These are phyloP conservation scores for Hydriomena furcata DNA, from an alignment of 2,888 invertebrate species.

Conservation along the genomic window DNA sequence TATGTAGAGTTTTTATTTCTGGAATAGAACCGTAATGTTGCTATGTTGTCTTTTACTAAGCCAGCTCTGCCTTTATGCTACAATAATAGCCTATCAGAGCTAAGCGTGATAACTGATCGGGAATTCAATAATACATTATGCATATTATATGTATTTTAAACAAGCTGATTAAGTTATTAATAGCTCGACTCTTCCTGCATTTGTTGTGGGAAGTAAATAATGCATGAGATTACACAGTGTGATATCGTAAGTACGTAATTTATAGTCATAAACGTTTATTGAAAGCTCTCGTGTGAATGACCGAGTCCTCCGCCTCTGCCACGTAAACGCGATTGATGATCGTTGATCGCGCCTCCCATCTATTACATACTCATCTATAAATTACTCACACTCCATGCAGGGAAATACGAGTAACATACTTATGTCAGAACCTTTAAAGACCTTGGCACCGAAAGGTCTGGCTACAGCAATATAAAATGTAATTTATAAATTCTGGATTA, in stretches of 20 bases:
- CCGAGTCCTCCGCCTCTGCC: neutral
- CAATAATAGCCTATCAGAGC: slow-evolving; percentile 4
- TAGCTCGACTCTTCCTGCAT: slow-evolving; percentile 9
- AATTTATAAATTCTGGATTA: slow-evolving; percentile 15
- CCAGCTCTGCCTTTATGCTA: neutral
- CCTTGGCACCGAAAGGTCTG: neutral
- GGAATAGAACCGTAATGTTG: too few relatives aligned
- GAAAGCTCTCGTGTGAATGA: slow-evolving; percentile 3
- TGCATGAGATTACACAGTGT: slow-evolving; percentile 1
- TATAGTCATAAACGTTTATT: neutral
- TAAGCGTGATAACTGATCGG: slow-evolving; percentile 6
- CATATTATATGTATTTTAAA: slow-evolving; percentile 2
- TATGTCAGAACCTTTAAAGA: neutral
- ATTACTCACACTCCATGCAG: neutral
- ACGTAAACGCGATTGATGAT: slow-evolving; percentile 6
- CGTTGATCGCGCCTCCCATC: slow-evolving; percentile 2
- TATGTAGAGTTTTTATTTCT: too few relatives aligned
- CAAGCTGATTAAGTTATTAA: slow-evolving; percentile 9
- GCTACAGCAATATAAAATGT: slow-evolving; percentile 6
- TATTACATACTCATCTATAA: neutral
- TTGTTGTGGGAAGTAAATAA: slow-evolving; percentile 2
- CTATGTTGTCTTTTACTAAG: too few relatives aligned
- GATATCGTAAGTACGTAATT: neutral
- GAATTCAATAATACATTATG: slow-evolving; percentile 5
- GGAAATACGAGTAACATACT: neutral